Evolutionary conservation across 1,140 invertebrate species (phyloP).

Genomic region (Lasioglossum baleicum): DNA sequence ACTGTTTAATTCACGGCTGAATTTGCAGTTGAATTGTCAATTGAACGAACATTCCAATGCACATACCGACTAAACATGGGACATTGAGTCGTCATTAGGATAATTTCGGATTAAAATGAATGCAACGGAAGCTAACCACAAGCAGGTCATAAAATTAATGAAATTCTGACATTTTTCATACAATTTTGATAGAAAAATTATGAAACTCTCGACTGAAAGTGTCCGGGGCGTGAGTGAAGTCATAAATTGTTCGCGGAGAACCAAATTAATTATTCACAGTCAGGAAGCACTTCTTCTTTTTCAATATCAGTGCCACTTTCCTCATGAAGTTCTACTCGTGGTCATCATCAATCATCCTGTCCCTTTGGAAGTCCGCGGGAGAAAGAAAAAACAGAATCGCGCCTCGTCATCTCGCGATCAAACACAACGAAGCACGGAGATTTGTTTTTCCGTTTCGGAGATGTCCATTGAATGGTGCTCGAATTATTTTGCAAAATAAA

Average conservation of each 20-base stretch:
- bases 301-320: not conserved
- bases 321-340: not conserved
- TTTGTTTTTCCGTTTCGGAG: not conserved
- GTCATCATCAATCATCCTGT: conserved; percentile 1
- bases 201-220: too few species aligned
- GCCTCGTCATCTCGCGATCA: conserved; percentile 6
- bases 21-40: too few species aligned
- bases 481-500: conserved; percentile 2
- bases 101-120: too few species aligned
- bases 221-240: too few species aligned
- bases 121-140: too few species aligned
- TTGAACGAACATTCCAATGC: too few species aligned
- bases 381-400: conserved; percentile 2
- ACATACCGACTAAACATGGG: too few species aligned
- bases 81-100: too few species aligned
- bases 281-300: not conserved
- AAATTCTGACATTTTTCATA: too few species aligned
- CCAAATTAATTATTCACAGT: not conserved
- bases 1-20: too few species aligned
- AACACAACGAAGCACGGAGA: not conserved
- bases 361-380: not conserved
- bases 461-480: not conserved
- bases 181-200: too few species aligned
- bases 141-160: too few species aligned
- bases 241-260: not conserved